Evolutionary conservation across 2,888 invertebrate species (phyloP).

Genomic region (Pammene fasciana): DNA sequence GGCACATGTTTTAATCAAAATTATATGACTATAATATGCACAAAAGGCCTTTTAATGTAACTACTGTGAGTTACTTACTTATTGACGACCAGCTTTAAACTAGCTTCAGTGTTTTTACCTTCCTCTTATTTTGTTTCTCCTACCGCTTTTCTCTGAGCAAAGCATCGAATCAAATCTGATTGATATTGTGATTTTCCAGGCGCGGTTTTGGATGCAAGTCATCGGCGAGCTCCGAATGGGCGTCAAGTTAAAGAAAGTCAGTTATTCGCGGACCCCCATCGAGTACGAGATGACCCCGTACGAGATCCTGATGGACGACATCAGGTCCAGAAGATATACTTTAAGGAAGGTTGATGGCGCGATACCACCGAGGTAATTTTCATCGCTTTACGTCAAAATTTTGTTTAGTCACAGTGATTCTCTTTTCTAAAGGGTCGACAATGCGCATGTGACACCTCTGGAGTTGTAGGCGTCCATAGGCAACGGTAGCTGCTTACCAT

Average conservation of each 20-base stretch:
- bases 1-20: conserved; percentile 3
- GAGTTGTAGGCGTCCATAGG: too few species aligned
- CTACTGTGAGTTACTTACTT: neutral
- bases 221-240: conserved; percentile 95
- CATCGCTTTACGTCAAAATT: conserved; percentile 8
- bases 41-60: neutral
- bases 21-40: neutral
- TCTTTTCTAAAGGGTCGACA: too few species aligned
- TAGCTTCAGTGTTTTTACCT: conserved; percentile 1
- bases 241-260: conserved; percentile 95
- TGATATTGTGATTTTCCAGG: conserved; percentile 82
- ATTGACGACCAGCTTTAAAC: conserved; percentile 19
- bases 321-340: conserved; percentile 94
- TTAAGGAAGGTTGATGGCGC: conserved; percentile 94
- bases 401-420: too few species aligned
- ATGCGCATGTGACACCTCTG: too few species aligned
- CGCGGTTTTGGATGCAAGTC: conserved; percentile 97
- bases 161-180: conserved; percentile 42
- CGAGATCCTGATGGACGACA: conserved; percentile 98
- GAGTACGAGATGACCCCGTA: conserved; percentile 98
- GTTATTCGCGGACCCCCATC: conserved; percentile 89
- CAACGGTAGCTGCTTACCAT: too few species aligned
- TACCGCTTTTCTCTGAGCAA: conserved; percentile 57
- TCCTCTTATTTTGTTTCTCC: conserved; percentile 47
- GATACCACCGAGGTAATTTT: conserved; percentile 85